Evolutionary conservation across 2,888 invertebrate genomes (phyloP).

Genomic region (Conchocele bisecta): DNA sequence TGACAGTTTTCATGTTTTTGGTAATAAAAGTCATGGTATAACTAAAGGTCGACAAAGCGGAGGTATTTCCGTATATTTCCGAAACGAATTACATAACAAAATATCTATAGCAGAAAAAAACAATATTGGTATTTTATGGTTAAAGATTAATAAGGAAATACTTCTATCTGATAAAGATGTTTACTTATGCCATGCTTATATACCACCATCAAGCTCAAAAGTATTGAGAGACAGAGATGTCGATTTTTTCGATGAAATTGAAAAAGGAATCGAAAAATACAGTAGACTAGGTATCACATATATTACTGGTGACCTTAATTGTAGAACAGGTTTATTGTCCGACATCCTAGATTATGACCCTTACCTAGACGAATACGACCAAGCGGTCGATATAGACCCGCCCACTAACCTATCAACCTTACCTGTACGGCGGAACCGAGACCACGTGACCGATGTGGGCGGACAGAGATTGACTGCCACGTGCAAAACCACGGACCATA

Average conservation of each 20-base stretch:
- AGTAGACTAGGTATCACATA: not conserved
- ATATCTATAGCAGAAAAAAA: not conserved
- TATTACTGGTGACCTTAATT: conserved; percentile 11
- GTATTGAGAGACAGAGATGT: conserved; percentile 2
- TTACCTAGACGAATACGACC: conserved; percentile 5
- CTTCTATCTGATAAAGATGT: conserved; percentile 1
- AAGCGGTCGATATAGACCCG: too few species aligned
- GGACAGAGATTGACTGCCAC: too few species aligned
- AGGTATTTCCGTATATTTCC: conserved; percentile 4
- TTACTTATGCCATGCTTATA: not conserved
- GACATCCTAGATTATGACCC: not conserved
- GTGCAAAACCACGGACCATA: too few species aligned
- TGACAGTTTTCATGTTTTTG: not conserved
- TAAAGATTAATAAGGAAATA: not conserved
- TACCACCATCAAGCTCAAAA: conserved; percentile 1
- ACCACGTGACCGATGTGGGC: too few species aligned
- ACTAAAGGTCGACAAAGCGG: conserved; percentile 5
- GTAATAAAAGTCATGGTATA: not conserved
- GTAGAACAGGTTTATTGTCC: not conserved
- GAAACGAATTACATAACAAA: not conserved
- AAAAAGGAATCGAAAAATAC: conserved; percentile 1
- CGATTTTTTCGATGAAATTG: conserved; percentile 15
- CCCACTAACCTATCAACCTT: too few species aligned
- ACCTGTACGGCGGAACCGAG: too few species aligned
- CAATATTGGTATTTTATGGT: not conserved